These are phyloP conservation scores for Gryllus longicercus DNA, from an alignment of 2,888 invertebrate species.

Conservation along the genomic window DNA sequence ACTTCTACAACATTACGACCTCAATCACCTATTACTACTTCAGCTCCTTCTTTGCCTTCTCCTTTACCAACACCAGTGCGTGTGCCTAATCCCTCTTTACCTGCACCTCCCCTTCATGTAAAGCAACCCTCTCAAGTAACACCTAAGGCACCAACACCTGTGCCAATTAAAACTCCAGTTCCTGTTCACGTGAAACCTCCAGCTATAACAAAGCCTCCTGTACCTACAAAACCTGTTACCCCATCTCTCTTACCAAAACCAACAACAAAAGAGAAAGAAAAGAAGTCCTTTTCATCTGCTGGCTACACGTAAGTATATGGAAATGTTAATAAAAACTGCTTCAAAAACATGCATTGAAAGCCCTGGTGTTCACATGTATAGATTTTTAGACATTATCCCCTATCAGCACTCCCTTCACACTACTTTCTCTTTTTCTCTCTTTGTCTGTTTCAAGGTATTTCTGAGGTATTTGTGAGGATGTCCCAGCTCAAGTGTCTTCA, in stretches of 20 bases:
- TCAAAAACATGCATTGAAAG: no score
- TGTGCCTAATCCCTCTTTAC: slow-evolving; percentile 29
- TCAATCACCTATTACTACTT: slow-evolving; percentile 33
- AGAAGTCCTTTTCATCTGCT: slow-evolving; percentile 61
- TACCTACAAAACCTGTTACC: slow-evolving; percentile 33
- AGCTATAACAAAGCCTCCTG: slow-evolving; percentile 21
- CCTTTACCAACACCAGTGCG: slow-evolving; percentile 23
- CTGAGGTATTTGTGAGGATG: no score
- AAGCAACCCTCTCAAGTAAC: slow-evolving; percentile 33
- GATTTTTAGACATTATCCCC: no score
- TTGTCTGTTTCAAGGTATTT: no score
- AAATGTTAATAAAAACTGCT: not conserved
- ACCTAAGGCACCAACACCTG: slow-evolving; percentile 25
- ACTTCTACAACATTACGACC: slow-evolving; percentile 36
- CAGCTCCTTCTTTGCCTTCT: slow-evolving; percentile 27
- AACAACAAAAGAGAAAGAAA: slow-evolving; percentile 72
- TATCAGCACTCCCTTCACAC: not conserved
- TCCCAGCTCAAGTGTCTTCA: no score
- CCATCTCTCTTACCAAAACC: slow-evolving; percentile 48
- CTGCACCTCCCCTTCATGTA: slow-evolving; percentile 35
- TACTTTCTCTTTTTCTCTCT: slow-evolving; percentile 12
- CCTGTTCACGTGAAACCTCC: slow-evolving; percentile 28
- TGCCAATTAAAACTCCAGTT: slow-evolving; percentile 30
- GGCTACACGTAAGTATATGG: slow-evolving; percentile 49
- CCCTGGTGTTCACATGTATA: no score